These are phyloP conservation scores for Lordiphosa collinella DNA, from an alignment of 1,140 invertebrate species.

Conservation along the genomic window DNA sequence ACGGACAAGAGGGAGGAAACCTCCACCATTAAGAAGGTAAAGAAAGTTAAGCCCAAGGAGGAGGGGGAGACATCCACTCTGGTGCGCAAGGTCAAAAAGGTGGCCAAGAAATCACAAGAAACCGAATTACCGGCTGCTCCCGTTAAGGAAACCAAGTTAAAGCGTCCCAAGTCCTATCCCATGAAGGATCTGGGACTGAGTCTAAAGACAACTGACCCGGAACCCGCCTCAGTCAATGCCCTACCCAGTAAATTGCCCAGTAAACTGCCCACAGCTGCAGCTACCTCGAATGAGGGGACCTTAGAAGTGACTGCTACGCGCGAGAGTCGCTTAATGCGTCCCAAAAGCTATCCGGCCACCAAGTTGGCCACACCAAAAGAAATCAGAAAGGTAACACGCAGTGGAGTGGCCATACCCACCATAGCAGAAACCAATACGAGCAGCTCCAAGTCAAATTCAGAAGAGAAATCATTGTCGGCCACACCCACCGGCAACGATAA, in stretches of 20 bases:
- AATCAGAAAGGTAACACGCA: slow-evolving; percentile 55
- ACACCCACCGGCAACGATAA: slow-evolving; percentile 33
- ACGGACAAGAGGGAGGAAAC: slow-evolving; percentile 42
- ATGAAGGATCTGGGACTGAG: slow-evolving; percentile 59
- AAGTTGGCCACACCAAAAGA: slow-evolving; percentile 75
- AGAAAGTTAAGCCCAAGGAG: slow-evolving; percentile 66
- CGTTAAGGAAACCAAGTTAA: slow-evolving; percentile 83
- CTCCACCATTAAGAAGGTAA: slow-evolving; percentile 73
- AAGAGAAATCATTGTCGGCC: slow-evolving; percentile 45
- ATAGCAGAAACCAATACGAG: slow-evolving; percentile 32
- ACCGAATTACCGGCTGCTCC: background rate
- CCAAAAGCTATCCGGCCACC: slow-evolving; percentile 82
- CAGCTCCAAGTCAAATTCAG: slow-evolving; percentile 47
- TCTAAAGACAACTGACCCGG: slow-evolving; percentile 27
- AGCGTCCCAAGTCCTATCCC: slow-evolving; percentile 82
- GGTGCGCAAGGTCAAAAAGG: slow-evolving; percentile 68
- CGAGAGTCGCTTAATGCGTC: slow-evolving; percentile 66
- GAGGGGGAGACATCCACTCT: slow-evolving; percentile 25
- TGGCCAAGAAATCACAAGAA: slow-evolving; percentile 57
- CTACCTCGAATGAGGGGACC: background rate
- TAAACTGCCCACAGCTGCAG: slow-evolving; percentile 15
- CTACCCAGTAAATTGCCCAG: slow-evolving; percentile 40
- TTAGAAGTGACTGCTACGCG: slow-evolving; percentile 8
- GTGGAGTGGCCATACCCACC: slow-evolving; percentile 55
- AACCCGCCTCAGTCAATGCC: slow-evolving; percentile 3